A percentile compares a stretch with the other conserved stretches of the same genome.
Conservation (phyloP, 2,888 invertebrate species). For the Callyntrura guangdongensis region DNA sequence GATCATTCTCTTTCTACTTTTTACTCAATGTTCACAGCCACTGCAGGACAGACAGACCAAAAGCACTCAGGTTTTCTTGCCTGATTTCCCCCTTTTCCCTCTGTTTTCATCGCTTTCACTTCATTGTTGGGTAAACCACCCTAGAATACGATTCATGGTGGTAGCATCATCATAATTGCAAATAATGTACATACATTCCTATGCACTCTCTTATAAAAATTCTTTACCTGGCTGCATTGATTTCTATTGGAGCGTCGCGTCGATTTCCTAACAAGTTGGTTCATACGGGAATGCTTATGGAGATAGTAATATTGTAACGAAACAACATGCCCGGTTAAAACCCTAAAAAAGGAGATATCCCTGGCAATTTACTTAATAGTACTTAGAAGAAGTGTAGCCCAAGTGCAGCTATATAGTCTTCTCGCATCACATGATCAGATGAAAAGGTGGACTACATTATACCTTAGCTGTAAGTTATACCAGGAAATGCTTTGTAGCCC, state of each 20-base stretch:
- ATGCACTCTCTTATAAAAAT: not conserved
- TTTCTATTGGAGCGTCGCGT: no score
- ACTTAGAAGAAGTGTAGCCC: not conserved
- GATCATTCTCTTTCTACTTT: not conserved
- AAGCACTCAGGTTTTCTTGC: conserved; percentile 19
- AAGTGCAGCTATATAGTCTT: not conserved
- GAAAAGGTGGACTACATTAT: conserved; percentile 33
- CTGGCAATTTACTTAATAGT: no score
- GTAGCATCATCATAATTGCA: not conserved
- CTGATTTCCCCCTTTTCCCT: conserved; percentile 64
- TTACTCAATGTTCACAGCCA: not conserved
- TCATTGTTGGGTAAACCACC: conserved; percentile 42
- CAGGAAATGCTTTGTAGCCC: conserved; percentile 6
- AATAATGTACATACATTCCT: not conserved
- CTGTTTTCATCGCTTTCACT: conserved; percentile 2
- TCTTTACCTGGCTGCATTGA: no score
- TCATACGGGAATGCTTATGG: not conserved
- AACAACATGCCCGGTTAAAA: no score
- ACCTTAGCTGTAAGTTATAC: conserved; percentile 17
- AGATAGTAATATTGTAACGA: no score
- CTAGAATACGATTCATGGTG: not conserved
- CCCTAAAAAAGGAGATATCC: no score
- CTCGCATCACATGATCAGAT: not conserved
- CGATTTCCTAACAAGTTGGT: not conserved
- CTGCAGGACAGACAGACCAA: not conserved